Evolutionary conservation across 2,797 vertebrate species (phyloP), one percentile per base, ranked within the genome.

Genomic region (Crenuchus spilurus): DNA sequence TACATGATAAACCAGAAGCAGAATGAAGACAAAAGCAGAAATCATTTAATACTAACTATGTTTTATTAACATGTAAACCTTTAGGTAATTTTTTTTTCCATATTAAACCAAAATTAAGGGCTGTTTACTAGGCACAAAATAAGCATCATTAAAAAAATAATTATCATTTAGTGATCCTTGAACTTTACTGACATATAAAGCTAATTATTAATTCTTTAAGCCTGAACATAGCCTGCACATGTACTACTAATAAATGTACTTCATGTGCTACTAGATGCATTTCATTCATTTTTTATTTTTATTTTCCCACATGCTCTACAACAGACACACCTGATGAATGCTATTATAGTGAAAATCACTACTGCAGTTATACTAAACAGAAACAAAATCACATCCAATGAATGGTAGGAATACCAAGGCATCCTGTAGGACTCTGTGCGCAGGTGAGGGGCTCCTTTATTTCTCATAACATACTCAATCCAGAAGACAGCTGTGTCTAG

Each of bases 391-490:
- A 91, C 85, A 78, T 92, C 91, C 49, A 90, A 18, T 55, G 37
- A 71, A 81, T 91, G 64, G 75, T 90, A 90, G 0, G 86, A 70
- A 75, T 90, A 91, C 91, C 91, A 90, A 4, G 89, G 84, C 89
- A 91, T 88, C 46, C 77, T 84, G 73, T 90, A 88, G 30, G 87
- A 82, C 33, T 87, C 65, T 11, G 90, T 90, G 20, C 86, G 85
- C 44, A 92, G 77, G 52, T 91, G 89, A 55, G 63, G 14, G 2
- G 90, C 88, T 4, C 91, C 91, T 81, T 89, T 90, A 58, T 92
- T 72, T 14, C 89, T 88, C 3, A 92, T 90, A 58, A 92, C 89
- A 51, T 85, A 90, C 67, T 92, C 91, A 14, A 89, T 78, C 91
- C 91, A 92, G 82, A 88, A 92, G 37, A 85, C 4, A 0, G 90